These are phyloP conservation scores for Chymomyza procnemis DNA, from an alignment of 2,888 invertebrate species.

Conservation along the genomic window DNA sequence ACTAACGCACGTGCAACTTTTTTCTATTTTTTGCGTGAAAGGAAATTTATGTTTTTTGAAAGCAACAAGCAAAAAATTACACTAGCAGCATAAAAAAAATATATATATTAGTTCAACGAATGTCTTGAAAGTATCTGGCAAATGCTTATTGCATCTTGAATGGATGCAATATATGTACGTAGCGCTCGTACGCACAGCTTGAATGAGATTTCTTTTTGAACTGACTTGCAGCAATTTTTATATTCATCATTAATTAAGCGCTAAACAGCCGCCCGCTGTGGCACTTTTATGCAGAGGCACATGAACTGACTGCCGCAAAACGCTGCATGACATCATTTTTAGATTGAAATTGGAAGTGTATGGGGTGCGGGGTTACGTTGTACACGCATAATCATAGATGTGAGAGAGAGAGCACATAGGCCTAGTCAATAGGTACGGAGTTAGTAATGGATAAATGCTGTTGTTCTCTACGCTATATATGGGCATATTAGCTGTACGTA, in stretches of 20 bases:
- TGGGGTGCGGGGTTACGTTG: conserved; percentile 37
- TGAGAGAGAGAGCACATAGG: neutral
- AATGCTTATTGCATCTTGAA: conserved; percentile 47
- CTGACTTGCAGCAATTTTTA: conserved; percentile 64
- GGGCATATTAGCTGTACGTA: neutral
- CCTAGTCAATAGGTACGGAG: neutral
- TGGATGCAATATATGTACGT: conserved; percentile 6
- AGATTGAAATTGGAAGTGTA: conserved; percentile 40
- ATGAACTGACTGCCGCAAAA: conserved; percentile 19
- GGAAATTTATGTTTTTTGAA: conserved; percentile 68
- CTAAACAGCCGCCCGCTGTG: conserved; percentile 70
- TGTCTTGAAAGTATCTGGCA: conserved; percentile 22
- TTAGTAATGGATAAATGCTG: neutral
- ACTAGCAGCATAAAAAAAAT: conserved; percentile 20
- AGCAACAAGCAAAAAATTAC: conserved; percentile 36
- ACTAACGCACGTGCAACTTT: conserved; percentile 17
- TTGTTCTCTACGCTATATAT: neutral
- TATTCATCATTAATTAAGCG: conserved; percentile 74
- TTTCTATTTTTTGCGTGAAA: conserved; percentile 63
- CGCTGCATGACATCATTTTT: conserved; percentile 69
- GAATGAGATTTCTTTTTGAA: conserved; percentile 3
- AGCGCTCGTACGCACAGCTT: conserved; percentile 20
- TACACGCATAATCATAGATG: neutral
- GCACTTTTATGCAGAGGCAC: conserved; percentile 13
- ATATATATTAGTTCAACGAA: conserved; percentile 36